Percentiles rank a stretch among this genome's conserved stretches.
Conservation (phyloP, 2,113 vertebrate species). For the Ameiurus melas region DNA sequence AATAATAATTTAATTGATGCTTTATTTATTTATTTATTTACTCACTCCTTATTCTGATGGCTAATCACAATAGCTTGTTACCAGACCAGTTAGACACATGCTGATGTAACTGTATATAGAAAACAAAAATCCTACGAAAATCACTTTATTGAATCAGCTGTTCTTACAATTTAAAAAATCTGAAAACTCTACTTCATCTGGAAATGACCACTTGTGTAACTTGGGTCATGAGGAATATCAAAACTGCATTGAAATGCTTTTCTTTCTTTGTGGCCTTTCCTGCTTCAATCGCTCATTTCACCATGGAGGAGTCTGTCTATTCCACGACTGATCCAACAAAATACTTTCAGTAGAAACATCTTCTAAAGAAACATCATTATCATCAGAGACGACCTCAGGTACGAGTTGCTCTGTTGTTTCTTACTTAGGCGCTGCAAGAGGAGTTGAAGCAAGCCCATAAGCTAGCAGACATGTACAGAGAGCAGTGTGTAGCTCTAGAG, state of each 20-base stretch:
- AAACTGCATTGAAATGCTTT: background rate
- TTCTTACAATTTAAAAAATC: background rate
- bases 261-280: background rate
- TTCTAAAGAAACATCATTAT: background rate
- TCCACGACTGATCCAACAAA: background rate
- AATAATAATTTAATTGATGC: background rate
- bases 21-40: too few relatives aligned
- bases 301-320: background rate
- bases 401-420: background rate
- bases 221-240: background rate
- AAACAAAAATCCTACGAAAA: background rate
- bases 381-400: background rate
- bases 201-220: background rate
- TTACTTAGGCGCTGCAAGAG: conserved; percentile 78
- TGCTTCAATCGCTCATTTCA: background rate
- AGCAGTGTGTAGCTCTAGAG: conserved; percentile 89
- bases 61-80: background rate
- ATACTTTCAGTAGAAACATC: background rate
- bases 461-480: conserved; percentile 88
- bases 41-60: background rate
- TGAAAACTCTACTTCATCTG: background rate
- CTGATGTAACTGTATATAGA: background rate
- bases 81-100: background rate
- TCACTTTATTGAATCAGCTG: background rate
- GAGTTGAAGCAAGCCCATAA: conserved; percentile 81